A percentile compares a stretch with the other conserved stretches of the same genome.
phyloP scores from a whole-genome alignment of 1,140 invertebrate genomes.

The Drosophila triauraria region DNA sequence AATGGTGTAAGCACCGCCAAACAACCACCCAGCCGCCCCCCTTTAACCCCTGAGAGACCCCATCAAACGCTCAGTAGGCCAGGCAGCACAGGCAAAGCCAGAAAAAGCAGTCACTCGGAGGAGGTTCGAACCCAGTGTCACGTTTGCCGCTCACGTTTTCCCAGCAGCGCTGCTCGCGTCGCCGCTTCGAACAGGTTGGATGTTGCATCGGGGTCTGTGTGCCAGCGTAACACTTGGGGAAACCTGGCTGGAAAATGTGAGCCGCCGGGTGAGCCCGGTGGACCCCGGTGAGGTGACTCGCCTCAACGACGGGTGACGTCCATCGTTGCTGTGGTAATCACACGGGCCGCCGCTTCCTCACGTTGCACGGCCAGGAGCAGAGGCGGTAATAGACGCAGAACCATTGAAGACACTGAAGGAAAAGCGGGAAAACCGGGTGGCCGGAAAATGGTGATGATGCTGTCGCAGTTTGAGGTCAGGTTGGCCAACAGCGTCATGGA shows the following conservation, averaged over 20 bases:
- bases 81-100: slow-evolving; percentile 2
- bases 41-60: slow-evolving; percentile 8
- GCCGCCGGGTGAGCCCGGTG: slow-evolving; percentile 3
- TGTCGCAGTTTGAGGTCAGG: slow-evolving; percentile 58
- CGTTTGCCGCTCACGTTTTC: slow-evolving; percentile 79
- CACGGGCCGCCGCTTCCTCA: slow-evolving; percentile 58
- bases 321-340: slow-evolving; percentile 59
- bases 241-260: slow-evolving; percentile 12
- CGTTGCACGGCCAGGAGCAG: slow-evolving; percentile 57
- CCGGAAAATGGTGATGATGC: slow-evolving; percentile 25
- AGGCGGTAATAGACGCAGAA: slow-evolving; percentile 3
- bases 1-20: slow-evolving; percentile 39
- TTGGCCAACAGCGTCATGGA: slow-evolving; percentile 34
- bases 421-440: slow-evolving; percentile 27
- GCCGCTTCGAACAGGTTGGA: slow-evolving; percentile 62
- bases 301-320: slow-evolving; percentile 33
- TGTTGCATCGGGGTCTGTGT: slow-evolving; percentile 54
- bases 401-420: background rate
- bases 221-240: slow-evolving; percentile 55
- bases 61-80: slow-evolving; percentile 69
- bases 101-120: slow-evolving; percentile 36
- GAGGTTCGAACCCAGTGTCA: slow-evolving; percentile 70
- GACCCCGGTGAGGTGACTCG: slow-evolving; percentile 1
- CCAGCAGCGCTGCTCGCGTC: slow-evolving; percentile 48
- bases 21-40: background rate